Evolutionary conservation across 2,888 invertebrate species (phyloP), one percentile per base, ranked within the genome.

Genomic region (Eilema caniola): DNA sequence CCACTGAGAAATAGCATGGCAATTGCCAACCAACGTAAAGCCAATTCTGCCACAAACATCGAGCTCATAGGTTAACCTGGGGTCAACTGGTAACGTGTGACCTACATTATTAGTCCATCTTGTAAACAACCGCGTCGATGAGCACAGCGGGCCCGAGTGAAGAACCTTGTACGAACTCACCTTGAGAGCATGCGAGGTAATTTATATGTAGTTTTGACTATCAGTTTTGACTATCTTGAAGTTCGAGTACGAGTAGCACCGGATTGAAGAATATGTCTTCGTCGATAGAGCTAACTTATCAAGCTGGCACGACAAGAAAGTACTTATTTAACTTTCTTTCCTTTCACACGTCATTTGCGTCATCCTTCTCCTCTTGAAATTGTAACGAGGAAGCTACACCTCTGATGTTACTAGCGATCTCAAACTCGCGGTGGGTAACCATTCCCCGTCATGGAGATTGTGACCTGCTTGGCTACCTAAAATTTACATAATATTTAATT

Each of bases 101-200:
- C 62, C 62, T 11, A 62, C 37, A 25, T 41, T 20, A 41, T 24
- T 62, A 14, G 24, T 20, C 41, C 24, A 62, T 10, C 24, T 41
- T 41, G 24, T 10, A 62, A 25, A 41, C 41, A 16, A 62, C 20
- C 41, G 25, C 41, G 41, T 11, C 41, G 10, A 41, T 41, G 37
- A 20, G 16, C 24, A 62, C 37, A 37, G 3, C 37, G 53, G 53
- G 53, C n/a, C 20, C 5, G 0, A n/a, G 53, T n/a, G 53, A n/a
- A n/a, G 10, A 10, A 53, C 53, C 53, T 53, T 53, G 53, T 53
- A n/a, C 53, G 53, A 10, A n/a, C 53, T 53, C 53, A 69, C 66
- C 62, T 70, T 70, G 63, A 64, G 61, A 24, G 20, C 41, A 53
- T 64, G 69, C 67, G 59, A 62, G 28, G 69, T 69, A 75, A 68